Evolutionary conservation across 1,140 invertebrate genomes (phyloP).

Genomic region (Ostrea edulis): DNA sequence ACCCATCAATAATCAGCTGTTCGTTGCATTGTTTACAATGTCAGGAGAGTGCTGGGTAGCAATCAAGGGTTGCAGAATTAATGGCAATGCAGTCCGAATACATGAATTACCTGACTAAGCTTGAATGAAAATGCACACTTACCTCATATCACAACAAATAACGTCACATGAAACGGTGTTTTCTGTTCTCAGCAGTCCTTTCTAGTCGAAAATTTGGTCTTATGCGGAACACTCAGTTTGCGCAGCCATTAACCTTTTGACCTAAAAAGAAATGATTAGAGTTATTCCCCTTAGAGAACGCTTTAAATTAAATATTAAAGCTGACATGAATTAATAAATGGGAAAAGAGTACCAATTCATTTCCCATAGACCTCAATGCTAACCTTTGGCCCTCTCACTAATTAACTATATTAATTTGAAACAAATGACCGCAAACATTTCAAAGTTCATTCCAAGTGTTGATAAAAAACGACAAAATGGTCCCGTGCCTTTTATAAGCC

Average conservation of each 20-base stretch:
- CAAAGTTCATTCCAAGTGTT: too few relatives aligned
- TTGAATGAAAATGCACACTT: not conserved
- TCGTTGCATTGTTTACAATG: conserved; percentile 2
- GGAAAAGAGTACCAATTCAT: too few relatives aligned
- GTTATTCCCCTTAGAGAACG: not conserved
- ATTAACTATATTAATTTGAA: too few relatives aligned
- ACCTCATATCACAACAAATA: conserved; percentile 11
- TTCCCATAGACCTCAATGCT: too few relatives aligned
- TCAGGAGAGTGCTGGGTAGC: not conserved
- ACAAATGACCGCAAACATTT: too few relatives aligned
- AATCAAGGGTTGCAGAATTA: not conserved
- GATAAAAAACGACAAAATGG: too few relatives aligned
- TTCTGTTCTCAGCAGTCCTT: not conserved
- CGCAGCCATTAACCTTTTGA: conserved; percentile 20
- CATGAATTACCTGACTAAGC: not conserved
- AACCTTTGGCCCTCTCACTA: too few relatives aligned
- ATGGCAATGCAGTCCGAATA: too few relatives aligned
- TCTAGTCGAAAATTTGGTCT: not conserved
- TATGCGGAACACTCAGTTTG: not conserved
- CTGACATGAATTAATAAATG: too few relatives aligned
- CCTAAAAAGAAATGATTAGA: conserved; percentile 3
- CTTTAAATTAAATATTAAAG: too few relatives aligned
- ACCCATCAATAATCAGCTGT: conserved; percentile 4
- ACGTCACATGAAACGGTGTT: not conserved
- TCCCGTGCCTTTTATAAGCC: too few relatives aligned